These are phyloP conservation scores for Nannobrachium achirus DNA, from an alignment of 2,113 vertebrate species.

Conservation along the genomic window DNA sequence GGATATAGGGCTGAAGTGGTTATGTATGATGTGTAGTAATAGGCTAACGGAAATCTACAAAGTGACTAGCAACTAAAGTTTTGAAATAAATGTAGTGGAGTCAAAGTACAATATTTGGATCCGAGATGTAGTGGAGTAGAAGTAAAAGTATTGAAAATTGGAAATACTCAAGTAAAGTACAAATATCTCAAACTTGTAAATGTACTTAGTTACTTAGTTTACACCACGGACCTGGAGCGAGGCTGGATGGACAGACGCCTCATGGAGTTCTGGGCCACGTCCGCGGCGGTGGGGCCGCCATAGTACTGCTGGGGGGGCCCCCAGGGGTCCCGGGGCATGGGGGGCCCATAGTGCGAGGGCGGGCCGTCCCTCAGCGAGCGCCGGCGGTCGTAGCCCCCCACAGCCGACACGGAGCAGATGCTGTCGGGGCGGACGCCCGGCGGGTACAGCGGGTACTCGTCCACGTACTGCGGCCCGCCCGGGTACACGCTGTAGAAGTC, in stretches of 20 bases:
- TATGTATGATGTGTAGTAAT: no score
- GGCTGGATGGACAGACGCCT: conserved; percentile 90
- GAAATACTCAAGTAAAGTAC: no score
- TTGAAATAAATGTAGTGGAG: no score
- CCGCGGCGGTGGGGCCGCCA: conserved; percentile 76
- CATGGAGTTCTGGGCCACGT: conserved; percentile 81
- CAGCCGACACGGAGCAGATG: conserved; percentile 91
- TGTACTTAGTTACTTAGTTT: no score
- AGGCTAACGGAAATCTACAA: no score
- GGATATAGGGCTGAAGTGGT: no score
- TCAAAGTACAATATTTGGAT: no score
- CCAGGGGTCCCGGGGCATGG: conserved; percentile 62
- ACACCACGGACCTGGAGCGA: conserved; percentile 91
- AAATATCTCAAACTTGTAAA: no score
- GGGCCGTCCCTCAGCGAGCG: conserved; percentile 84
- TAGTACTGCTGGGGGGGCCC: conserved; percentile 73
- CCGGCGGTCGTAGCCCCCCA: conserved; percentile 81
- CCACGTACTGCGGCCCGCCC: conserved; percentile 81
- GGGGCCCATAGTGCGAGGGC: conserved; percentile 72
- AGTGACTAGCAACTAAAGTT: no score
- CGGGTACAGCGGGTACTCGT: conserved; percentile 89
- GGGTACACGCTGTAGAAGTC: conserved; percentile 85
- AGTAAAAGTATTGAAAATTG: no score
- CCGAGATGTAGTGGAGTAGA: no score
- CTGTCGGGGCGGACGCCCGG: conserved; percentile 89